Conservation (phyloP, 2,113 vertebrate species). For the Coryphaenoides rupestris region DNA sequence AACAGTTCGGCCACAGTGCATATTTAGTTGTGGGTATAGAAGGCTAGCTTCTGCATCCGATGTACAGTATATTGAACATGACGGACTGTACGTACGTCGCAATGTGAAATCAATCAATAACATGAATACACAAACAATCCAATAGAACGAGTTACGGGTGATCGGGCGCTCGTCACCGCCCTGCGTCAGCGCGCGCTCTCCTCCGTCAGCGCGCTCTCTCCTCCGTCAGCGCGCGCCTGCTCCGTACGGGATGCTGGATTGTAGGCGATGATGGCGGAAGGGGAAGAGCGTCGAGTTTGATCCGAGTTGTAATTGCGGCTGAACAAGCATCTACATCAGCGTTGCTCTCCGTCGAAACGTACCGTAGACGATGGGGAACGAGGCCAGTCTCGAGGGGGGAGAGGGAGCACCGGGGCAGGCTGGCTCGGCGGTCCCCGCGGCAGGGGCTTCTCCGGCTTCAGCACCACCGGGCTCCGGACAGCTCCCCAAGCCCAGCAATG, state of each 20-base stretch:
- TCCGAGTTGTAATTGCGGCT: conserved; percentile 59
- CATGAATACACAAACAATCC: too few relatives aligned
- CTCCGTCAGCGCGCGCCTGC: conserved; percentile 69
- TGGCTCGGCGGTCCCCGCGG: conserved; percentile 66
- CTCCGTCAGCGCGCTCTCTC: conserved; percentile 57
- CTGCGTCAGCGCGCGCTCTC: conserved; percentile 60
- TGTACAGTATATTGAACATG: too few relatives aligned
- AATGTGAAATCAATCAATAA: too few relatives aligned
- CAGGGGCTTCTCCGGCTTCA: conserved; percentile 78
- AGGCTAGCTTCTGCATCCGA: too few relatives aligned
- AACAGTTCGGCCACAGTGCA: too few relatives aligned
- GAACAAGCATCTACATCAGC: conserved; percentile 58
- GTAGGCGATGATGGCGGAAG: conserved; percentile 82
- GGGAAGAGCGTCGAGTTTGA: conserved; percentile 73
- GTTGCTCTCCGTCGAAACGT: conserved; percentile 58
- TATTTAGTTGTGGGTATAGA: too few relatives aligned
- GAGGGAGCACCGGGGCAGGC: conserved; percentile 71
- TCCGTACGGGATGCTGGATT: conserved; percentile 75
- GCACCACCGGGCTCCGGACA: conserved; percentile 80
- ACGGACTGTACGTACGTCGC: too few relatives aligned
- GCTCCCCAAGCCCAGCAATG: conserved; percentile 79
- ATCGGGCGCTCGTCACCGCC: background rate
- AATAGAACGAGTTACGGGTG: background rate
- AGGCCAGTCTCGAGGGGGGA: conserved; percentile 75
- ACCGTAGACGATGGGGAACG: conserved; percentile 75